Conservation (phyloP, 64 coral and sea anemone species). For the Hydrozoanthus tunicans region DNA sequence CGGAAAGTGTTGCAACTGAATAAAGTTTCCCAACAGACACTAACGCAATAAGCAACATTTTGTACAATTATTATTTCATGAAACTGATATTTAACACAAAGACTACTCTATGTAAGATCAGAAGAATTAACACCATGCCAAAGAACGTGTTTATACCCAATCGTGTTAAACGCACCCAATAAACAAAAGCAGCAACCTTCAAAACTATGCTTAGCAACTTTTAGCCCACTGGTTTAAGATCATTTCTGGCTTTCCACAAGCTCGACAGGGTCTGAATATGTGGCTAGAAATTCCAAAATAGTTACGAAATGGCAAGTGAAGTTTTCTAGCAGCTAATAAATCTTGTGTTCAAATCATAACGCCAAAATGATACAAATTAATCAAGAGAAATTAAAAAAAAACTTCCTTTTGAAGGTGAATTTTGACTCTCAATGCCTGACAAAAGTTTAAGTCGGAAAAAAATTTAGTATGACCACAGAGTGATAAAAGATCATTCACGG, state of each 20-base stretch:
- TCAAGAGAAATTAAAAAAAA: background rate
- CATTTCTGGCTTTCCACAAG: background rate
- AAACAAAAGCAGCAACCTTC: background rate
- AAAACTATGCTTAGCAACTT: background rate
- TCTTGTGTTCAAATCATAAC: background rate
- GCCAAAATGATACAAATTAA: background rate
- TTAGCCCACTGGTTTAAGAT: background rate
- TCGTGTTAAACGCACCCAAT: background rate
- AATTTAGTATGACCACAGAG: background rate
- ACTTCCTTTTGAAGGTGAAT: background rate
- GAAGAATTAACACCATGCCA: background rate
- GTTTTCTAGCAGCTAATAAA: background rate
- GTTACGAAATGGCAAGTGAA: background rate
- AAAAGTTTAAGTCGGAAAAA: background rate
- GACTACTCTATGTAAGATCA: background rate
- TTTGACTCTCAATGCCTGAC: background rate
- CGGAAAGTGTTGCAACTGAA: background rate
- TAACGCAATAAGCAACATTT: background rate
- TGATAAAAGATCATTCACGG: constrained; percentile 23
- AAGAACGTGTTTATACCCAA: too few relatives aligned
- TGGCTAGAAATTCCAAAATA: constrained; percentile 21
- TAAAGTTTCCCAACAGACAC: background rate
- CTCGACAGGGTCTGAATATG: background rate
- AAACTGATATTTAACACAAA: constrained; percentile 29
- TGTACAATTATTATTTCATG: background rate